phyloP scores from a whole-genome alignment of 2,888 invertebrate species.

The Chelonus formosanus region DNA sequence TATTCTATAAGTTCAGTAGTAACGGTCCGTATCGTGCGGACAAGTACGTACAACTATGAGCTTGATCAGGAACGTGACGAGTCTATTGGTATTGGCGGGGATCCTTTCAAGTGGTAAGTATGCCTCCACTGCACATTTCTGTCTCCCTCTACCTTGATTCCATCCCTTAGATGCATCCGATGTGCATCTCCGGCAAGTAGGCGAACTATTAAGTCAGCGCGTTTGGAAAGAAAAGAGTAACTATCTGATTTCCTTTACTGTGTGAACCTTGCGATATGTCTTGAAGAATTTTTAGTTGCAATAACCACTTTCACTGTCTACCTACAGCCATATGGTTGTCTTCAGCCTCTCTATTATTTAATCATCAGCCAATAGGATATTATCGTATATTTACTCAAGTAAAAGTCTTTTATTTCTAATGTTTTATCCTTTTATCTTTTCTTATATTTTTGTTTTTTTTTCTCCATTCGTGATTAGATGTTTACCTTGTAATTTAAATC shows the following conservation, averaged over 20 bases:
- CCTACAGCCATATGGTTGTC: constrained; percentile 33
- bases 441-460: not conserved
- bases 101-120: constrained; percentile 56
- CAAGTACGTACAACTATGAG: constrained; percentile 36
- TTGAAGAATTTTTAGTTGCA: constrained; percentile 27
- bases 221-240: not conserved
- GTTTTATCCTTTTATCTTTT: too few relatives aligned
- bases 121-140: constrained; percentile 22
- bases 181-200: constrained; percentile 2
- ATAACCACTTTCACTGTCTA: constrained; percentile 37
- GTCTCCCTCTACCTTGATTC: constrained; percentile 5
- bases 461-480: not conserved
- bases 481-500: constrained; percentile 2
- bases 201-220: not conserved
- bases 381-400: too few relatives aligned
- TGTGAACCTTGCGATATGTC: constrained; percentile 27
- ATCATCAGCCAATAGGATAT: not conserved
- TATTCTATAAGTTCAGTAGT: constrained; percentile 59
- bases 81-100: constrained; percentile 54
- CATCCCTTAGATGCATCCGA: constrained; percentile 21
- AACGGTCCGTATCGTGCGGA: constrained; percentile 51
- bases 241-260: constrained; percentile 15
- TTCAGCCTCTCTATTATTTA: not conserved
- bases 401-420: too few relatives aligned
- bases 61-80: constrained; percentile 39